These are phyloP conservation scores for Ochlodes sylvanus DNA, from an alignment of 2,888 invertebrate genomes.

Conservation along the genomic window DNA sequence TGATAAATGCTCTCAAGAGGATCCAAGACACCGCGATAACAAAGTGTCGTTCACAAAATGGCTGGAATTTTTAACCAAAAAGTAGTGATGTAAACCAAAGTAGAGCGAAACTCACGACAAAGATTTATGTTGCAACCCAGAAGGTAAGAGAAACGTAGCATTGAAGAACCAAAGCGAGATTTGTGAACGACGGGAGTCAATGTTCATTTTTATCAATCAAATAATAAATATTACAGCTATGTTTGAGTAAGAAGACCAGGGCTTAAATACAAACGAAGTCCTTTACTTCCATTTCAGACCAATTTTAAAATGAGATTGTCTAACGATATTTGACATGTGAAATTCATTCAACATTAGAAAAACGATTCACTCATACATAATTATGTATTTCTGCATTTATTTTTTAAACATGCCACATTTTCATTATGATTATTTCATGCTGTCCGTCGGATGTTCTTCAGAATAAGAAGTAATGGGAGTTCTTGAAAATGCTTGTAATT, in stretches of 20 bases:
- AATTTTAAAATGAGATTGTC: constrained; percentile 23
- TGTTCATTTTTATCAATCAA: constrained; percentile 29
- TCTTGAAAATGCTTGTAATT: neutral
- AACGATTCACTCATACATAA: too few species aligned
- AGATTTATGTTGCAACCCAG: constrained; percentile 70
- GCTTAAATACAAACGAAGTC: too few species aligned
- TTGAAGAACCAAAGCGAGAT: constrained; percentile 37
- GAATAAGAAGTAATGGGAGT: too few species aligned
- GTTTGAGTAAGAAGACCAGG: too few species aligned
- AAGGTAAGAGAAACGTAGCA: constrained; percentile 61
- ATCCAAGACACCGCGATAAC: constrained; percentile 4
- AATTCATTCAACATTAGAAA: too few species aligned
- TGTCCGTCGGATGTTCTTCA: neutral
- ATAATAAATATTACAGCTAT: constrained; percentile 7
- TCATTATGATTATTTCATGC: neutral
- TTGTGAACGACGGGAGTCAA: constrained; percentile 19
- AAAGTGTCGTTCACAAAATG: constrained; percentile 12
- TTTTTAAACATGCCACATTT: too few species aligned
- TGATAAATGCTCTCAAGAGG: constrained; percentile 1
- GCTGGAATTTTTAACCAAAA: constrained; percentile 16
- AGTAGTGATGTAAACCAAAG: constrained; percentile 20
- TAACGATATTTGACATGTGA: constrained; percentile 21
- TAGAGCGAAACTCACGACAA: constrained; percentile 50
- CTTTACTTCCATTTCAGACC: too few species aligned
- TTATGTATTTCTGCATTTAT: constrained; percentile 13